Evolutionary conservation across 1,140 invertebrate species (phyloP).

Genomic region (Eumaeus atala): DNA sequence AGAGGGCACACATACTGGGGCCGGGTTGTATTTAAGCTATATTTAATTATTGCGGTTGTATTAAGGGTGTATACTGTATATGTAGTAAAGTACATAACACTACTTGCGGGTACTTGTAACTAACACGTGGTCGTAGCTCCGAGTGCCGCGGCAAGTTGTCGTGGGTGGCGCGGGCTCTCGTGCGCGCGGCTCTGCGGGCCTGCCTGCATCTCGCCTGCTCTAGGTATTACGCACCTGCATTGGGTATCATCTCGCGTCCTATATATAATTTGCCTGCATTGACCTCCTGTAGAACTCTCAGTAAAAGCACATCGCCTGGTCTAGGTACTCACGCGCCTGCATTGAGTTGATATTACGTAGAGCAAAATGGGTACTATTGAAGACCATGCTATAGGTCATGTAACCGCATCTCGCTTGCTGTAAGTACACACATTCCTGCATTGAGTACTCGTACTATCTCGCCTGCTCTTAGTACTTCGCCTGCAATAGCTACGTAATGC

Average conservation of each 20-base stretch:
- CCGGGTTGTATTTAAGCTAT: too few species aligned
- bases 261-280: too few species aligned
- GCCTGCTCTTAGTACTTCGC: constrained; percentile 42
- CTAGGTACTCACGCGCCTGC: neutral
- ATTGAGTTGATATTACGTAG: too few species aligned
- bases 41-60: too few species aligned
- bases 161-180: constrained; percentile 75
- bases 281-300: too few species aligned
- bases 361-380: too few species aligned
- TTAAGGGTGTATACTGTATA: neutral
- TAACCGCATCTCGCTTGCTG: neutral
- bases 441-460: constrained; percentile 72
- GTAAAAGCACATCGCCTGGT: constrained; percentile 76
- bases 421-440: constrained; percentile 2
- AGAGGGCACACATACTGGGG: too few species aligned
- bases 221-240: neutral
- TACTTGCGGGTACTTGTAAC: neutral
- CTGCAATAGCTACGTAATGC: neutral
- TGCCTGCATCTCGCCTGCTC: constrained; percentile 78
- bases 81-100: neutral
- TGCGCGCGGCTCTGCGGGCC: constrained; percentile 78
- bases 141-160: constrained; percentile 56
- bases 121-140: constrained; percentile 19
- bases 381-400: neutral
- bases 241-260: neutral